phyloP scores from a whole-genome alignment of 2,113 vertebrate species.

The Odontophorus gujanensis region DNA sequence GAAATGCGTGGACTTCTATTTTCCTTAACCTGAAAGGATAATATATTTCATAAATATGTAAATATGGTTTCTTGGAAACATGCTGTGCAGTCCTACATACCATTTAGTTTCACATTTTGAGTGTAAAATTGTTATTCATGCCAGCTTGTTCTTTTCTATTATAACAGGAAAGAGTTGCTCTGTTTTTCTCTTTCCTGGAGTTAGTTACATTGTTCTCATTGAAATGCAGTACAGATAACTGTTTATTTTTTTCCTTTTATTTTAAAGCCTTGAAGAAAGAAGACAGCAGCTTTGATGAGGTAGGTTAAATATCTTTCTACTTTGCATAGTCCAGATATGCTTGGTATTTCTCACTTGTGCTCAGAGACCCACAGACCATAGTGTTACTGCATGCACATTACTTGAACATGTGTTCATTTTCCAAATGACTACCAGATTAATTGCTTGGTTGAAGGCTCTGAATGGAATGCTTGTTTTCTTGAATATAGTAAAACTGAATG shows the following conservation, averaged over 20 bases:
- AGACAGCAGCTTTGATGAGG: constrained; percentile 93
- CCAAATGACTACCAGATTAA: neutral
- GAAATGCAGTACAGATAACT: constrained; percentile 62
- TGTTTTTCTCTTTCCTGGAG: neutral
- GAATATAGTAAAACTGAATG: neutral
- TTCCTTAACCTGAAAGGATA: constrained; percentile 37
- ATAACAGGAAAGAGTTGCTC: constrained; percentile 31
- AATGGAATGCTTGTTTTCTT: neutral
- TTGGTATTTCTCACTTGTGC: neutral
- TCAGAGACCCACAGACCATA: neutral
- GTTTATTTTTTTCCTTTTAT: constrained; percentile 72
- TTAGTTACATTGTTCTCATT: constrained; percentile 41
- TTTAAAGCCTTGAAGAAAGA: constrained; percentile 97
- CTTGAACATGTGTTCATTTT: neutral
- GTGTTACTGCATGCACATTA: neutral
- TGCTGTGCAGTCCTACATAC: constrained; percentile 15
- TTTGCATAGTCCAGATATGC: neutral
- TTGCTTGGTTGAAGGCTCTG: neutral
- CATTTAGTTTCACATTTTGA: constrained; percentile 59
- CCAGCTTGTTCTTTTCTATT: constrained; percentile 52
- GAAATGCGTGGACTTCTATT: neutral
- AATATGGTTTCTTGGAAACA: constrained; percentile 37
- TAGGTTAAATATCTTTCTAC: constrained; percentile 76
- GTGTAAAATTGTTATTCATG: constrained; percentile 56
- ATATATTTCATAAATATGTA: constrained; percentile 73